Conservation (phyloP, 2,888 invertebrate genomes). For the Drosophila anomelani region DNA sequence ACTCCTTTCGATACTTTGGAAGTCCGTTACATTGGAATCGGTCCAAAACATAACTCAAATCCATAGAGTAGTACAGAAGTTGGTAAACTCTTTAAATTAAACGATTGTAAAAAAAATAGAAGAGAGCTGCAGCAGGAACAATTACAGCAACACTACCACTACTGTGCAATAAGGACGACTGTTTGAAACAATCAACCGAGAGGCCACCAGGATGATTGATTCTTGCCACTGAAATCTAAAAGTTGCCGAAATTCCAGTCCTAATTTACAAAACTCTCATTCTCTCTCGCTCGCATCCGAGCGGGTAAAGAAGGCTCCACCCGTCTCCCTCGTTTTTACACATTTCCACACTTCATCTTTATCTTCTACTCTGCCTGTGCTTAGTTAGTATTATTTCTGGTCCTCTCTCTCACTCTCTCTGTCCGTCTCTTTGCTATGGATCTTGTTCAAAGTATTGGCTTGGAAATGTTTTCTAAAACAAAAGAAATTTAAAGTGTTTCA, state of each 20-base stretch:
- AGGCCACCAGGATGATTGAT: too few species aligned
- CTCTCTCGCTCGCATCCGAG: constrained; percentile 22
- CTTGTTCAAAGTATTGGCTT: not conserved
- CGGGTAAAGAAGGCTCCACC: not conserved
- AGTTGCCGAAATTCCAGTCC: not conserved
- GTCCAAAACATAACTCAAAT: not conserved
- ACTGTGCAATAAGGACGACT: not conserved
- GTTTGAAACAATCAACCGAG: too few species aligned
- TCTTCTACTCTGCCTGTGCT: not conserved
- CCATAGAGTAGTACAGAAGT: not conserved
- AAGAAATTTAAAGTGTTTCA: constrained; percentile 21
- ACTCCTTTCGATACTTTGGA: constrained; percentile 7
- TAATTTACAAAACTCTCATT: not conserved
- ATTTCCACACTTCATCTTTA: not conserved
- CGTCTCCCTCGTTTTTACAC: constrained; percentile 21
- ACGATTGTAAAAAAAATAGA: not conserved
- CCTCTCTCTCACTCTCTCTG: not conserved
- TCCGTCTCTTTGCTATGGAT: not conserved
- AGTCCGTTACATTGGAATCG: not conserved
- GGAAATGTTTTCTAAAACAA: constrained; percentile 15
- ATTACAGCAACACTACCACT: not conserved
- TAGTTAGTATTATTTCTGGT: not conserved
- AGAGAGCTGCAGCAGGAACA: not conserved
- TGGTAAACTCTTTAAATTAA: not conserved
- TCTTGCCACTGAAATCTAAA: too few species aligned